phyloP scores from a whole-genome alignment of 2,113 vertebrate genomes.

The Saccopteryx bilineata region DNA sequence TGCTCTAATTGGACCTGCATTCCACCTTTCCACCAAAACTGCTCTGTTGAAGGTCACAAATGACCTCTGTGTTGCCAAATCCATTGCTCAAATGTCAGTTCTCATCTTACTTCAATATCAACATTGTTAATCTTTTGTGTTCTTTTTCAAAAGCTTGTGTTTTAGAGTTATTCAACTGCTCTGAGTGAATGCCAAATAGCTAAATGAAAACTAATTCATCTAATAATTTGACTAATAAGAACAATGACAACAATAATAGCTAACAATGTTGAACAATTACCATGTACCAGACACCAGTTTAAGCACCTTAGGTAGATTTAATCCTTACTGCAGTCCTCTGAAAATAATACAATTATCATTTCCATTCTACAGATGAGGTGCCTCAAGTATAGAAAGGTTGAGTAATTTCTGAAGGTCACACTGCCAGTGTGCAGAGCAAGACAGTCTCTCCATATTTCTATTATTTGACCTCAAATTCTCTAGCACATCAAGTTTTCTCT shows the following conservation, averaged over 20 bases:
- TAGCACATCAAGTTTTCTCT: background rate
- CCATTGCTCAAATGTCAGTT: background rate
- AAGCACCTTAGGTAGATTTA: background rate
- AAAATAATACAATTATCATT: background rate
- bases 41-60: background rate
- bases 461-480: background rate
- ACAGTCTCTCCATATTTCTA: background rate
- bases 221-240: slow-evolving; percentile 60
- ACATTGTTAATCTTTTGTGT: background rate
- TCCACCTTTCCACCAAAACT: background rate
- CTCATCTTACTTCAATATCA: background rate
- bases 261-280: slow-evolving; percentile 30
- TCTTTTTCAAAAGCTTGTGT: slow-evolving; percentile 47
- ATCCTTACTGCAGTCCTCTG: background rate
- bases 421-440: background rate
- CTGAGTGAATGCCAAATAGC: slow-evolving; percentile 52
- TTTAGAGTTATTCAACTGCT: background rate
- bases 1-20: background rate
- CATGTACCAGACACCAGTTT: background rate
- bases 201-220: slow-evolving; percentile 57
- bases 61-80: background rate
- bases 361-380: slow-evolving; percentile 23
- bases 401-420: slow-evolving; percentile 13
- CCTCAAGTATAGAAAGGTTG: background rate
- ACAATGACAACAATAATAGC: background rate